phyloP scores from a whole-genome alignment of 2,888 invertebrate species.

The Drosophila picticornis region DNA sequence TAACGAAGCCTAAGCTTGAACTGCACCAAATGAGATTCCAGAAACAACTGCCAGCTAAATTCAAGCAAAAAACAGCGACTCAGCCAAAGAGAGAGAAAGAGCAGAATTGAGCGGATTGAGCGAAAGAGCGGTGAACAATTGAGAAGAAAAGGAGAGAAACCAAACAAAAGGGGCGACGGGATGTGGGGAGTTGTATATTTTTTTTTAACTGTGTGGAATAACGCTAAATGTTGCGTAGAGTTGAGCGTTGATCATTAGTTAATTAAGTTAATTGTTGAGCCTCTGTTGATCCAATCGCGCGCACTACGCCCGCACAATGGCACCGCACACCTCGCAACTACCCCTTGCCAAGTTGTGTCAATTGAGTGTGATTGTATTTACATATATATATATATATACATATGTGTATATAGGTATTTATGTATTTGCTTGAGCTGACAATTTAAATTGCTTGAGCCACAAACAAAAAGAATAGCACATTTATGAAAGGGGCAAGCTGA shows the following conservation, averaged over 20 bases:
- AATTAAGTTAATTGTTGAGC: conserved; percentile 78
- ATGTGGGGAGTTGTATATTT: conserved; percentile 29
- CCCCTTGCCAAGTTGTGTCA: conserved; percentile 37
- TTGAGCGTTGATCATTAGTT: conserved; percentile 46
- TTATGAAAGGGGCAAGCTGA: neutral
- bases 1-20: conserved; percentile 18
- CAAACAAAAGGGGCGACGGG: neutral
- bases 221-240: conserved; percentile 32
- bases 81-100: conserved; percentile 3
- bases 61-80: neutral
- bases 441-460: conserved; percentile 52
- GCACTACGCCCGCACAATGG: conserved; percentile 71
- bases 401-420: conserved; percentile 2
- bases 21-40: conserved; percentile 46
- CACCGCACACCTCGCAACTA: neutral
- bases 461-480: conserved; percentile 28
- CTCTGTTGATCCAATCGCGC: conserved; percentile 62
- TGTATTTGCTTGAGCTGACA: conserved; percentile 23
- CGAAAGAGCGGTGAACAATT: conserved; percentile 3
- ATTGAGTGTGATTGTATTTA: conserved; percentile 51
- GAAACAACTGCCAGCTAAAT: conserved; percentile 37
- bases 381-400: neutral
- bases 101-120: conserved; percentile 4
- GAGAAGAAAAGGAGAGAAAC: neutral
- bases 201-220: conserved; percentile 7